These are phyloP conservation scores for Crocidura indochinensis DNA, from an alignment of 2,797 vertebrate genomes.

Conservation along the genomic window DNA sequence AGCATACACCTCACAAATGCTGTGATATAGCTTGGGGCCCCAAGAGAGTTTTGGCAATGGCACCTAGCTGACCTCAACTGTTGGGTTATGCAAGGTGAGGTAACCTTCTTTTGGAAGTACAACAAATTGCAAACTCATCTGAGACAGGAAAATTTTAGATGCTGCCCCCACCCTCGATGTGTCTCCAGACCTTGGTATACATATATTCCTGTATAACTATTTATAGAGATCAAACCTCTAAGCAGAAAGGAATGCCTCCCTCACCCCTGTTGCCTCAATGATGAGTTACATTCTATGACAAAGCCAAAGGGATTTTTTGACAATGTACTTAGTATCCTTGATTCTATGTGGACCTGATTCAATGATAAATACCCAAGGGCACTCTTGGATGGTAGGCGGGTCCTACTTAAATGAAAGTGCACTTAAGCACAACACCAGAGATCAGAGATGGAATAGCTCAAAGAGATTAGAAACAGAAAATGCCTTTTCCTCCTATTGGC, in stretches of 20 bases:
- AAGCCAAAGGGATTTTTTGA: not conserved
- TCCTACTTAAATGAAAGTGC: not conserved
- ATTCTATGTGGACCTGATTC: not conserved
- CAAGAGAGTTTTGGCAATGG: not conserved
- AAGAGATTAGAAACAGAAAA: not conserved
- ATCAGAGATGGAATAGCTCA: not conserved
- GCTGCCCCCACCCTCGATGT: too few species aligned
- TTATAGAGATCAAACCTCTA: too few species aligned
- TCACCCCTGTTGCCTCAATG: too few species aligned
- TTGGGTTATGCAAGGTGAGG: rapidly evolving
- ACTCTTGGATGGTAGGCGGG: too few species aligned
- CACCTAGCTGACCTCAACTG: not conserved
- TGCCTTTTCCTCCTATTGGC: not conserved
- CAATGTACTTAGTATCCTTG: not conserved
- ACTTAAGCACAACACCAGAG: not conserved
- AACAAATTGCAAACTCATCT: not conserved
- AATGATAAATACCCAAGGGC: not conserved
- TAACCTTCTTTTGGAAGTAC: not conserved
- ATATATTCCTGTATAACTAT: too few species aligned
- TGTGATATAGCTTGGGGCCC: not conserved
- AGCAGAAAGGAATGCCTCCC: not conserved
- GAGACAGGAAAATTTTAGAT: not conserved
- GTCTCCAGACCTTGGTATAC: too few species aligned
- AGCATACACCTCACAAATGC: not conserved
- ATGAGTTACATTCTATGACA: not conserved